Base-by-base conservation (phyloP, 2,888 invertebrate genomes). In the Coenonympha arcania region DNA sequence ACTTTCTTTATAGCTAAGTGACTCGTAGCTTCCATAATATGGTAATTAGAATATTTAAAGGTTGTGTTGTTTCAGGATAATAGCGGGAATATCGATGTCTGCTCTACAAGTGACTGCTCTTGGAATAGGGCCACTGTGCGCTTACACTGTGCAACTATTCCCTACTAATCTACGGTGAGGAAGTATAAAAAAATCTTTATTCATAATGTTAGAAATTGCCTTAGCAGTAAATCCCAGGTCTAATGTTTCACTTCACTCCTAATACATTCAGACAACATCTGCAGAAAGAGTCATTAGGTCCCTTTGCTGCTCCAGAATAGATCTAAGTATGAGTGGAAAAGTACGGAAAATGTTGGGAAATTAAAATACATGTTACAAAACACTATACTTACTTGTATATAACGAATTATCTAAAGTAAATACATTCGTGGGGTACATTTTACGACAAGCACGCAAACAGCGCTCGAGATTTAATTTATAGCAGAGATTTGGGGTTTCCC, bases 151-250 rank as follows among this genome's bases (percentile, higher is more conserved):
- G 0, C 68, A 80, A 30, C 65, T 86, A 3, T 85, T 86, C 51
- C 86, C 86, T 0, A 86, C 86, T 0, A 70, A 67, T 15, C 60
- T 85, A n/a, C 78, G 86, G 86, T 85, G 64, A 64, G n/a, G n/a
- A n/a, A n/a, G n/a, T n/a, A n/a, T n/a, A n/a, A n/a, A n/a, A n/a
- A n/a, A n/a, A n/a, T n/a, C n/a, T n/a, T n/a, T n/a, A n/a, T n/a
- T n/a, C n/a, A n/a, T n/a, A n/a, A n/a, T n/a, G n/a, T n/a, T n/a
- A n/a, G n/a, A n/a, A n/a, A n/a, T n/a, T n/a, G n/a, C n/a, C n/a
- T n/a, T n/a, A n/a, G n/a, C n/a, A n/a, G n/a, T n/a, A n/a, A n/a
- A n/a, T n/a, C n/a, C n/a, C n/a, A n/a, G n/a, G n/a, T n/a, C n/a
- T n/a, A n/a, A n/a, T n/a, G n/a, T n/a, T n/a, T n/a, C n/a, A n/a